Base-by-base conservation (phyloP, 2,113 vertebrate species). In the Tyto alba region DNA sequence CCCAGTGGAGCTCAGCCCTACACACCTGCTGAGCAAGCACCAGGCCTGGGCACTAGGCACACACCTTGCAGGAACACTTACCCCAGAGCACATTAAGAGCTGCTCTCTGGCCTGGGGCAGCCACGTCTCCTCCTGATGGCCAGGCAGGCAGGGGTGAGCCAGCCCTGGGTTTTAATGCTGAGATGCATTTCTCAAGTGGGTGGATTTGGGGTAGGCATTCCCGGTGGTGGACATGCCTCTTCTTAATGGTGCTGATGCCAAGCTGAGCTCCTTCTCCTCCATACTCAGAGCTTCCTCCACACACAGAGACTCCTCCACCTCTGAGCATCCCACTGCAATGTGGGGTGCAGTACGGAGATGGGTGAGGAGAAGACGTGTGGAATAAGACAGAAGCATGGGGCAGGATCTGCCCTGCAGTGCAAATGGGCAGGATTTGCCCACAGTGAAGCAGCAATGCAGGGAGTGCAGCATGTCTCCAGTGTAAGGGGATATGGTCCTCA, bases 361-460 rank as follows among this genome's bases (percentile, higher is more conserved):
- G 6, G 13, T 15, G 34, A 90, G 48, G 26, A 74, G 62, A 27
- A 36, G 62, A n/a, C 2, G 21, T 36, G 45, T 55, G 56, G 50
- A 50, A 53, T 12, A n/a, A 74, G 32, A 15, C 36, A 64, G 72
- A 27, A 47, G 26, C 1, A 0, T 5, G 5, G n/a, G 55, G 38
- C 59, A 63, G 59, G 52, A 36, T 84, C n/a, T 92, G 84, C 60
- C 89, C 73, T 81, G 84, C 41, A 57, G 79, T n/a, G n/a, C n/a
- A n/a, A n/a, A n/a, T n/a, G n/a, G n/a, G n/a, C n/a, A n/a, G n/a
- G n/a, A n/a, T n/a, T n/a, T n/a, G 40, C 72, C 57, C 45, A 6
- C 1, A 1, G 55, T 8, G 62, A 13, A 74, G 80, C 73, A 75
- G 91, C 76, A 27, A 3, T 0, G 1, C 86, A 55, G 43, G 43